A percentile compares a stretch with the other conserved stretches of the same genome.
phyloP scores from a whole-genome alignment of 2,888 invertebrate species.

The Atethmia centrago region DNA sequence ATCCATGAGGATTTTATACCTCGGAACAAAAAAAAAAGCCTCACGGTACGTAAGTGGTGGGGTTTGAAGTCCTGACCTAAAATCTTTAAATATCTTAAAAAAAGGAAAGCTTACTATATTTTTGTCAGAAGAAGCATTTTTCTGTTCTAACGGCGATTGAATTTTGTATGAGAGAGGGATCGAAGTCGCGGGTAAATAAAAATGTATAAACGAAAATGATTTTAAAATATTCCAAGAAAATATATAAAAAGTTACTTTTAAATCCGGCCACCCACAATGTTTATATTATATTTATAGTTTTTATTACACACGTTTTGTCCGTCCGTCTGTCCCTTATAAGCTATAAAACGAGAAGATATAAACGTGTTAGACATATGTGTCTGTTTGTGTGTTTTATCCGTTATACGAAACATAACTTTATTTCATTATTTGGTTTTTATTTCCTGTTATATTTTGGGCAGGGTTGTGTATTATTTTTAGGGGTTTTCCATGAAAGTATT shows the following conservation, averaged over 20 bases:
- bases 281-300: slow-evolving; percentile 49
- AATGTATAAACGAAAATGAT: not conserved
- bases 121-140: not conserved
- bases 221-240: slow-evolving; percentile 54
- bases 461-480: not conserved
- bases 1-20: too few relatives aligned
- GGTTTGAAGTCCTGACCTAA: too few relatives aligned
- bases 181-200: not conserved
- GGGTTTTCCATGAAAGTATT: not conserved
- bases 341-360: slow-evolving; percentile 60
- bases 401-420: slow-evolving; percentile 45
- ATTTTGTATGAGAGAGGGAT: not conserved
- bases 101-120: not conserved
- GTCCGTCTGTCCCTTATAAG: slow-evolving; percentile 42
- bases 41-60: too few relatives aligned
- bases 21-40: too few relatives aligned
- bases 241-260: slow-evolving; percentile 18
- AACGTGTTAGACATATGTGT: slow-evolving; percentile 58
- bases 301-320: slow-evolving; percentile 55
- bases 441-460: slow-evolving; percentile 51
- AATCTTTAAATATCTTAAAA: too few relatives aligned
- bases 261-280: slow-evolving; percentile 58
- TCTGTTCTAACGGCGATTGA: not conserved
- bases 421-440: slow-evolving; percentile 49
- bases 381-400: slow-evolving; percentile 50